Percentiles rank a stretch among this genome's conserved stretches.
Conservation (phyloP, 2,797 vertebrate genomes). For the Phrynocephalus guinanensis region DNA sequence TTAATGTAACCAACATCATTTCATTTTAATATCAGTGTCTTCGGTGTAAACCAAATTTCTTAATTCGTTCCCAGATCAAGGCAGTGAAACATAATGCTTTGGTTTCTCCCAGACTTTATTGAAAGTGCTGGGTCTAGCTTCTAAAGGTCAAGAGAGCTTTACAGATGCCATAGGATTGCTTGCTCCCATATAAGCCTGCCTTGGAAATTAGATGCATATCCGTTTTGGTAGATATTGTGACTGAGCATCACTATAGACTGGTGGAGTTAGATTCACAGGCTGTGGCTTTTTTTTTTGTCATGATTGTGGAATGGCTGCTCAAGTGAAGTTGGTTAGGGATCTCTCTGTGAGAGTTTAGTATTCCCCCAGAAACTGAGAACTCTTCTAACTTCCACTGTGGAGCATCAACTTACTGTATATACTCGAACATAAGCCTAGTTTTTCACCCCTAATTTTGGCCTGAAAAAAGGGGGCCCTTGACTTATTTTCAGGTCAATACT, state of each 20-base stretch:
- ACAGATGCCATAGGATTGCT: neutral
- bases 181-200: neutral
- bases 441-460: too few relatives aligned
- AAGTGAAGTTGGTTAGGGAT: neutral
- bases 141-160: neutral
- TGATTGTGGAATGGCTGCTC: neutral
- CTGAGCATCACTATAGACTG: too few relatives aligned
- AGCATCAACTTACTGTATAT: neutral
- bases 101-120: neutral
- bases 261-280: too few relatives aligned
- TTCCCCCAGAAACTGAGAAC: neutral
- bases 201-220: neutral
- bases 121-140: neutral
- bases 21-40: constrained; percentile 66
- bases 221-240: too few relatives aligned
- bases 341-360: too few relatives aligned
- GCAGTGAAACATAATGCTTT: neutral
- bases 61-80: constrained; percentile 52
- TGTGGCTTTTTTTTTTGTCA: too few relatives aligned
- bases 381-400: neutral
- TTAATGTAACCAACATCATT: constrained; percentile 75
- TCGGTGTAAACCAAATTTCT: constrained; percentile 66
- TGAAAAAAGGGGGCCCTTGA: too few relatives aligned
- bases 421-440: too few relatives aligned
- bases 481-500: too few relatives aligned